Evolutionary conservation across 2,888 invertebrate species (phyloP).

Genomic region (Ophonus ardosiacus): DNA sequence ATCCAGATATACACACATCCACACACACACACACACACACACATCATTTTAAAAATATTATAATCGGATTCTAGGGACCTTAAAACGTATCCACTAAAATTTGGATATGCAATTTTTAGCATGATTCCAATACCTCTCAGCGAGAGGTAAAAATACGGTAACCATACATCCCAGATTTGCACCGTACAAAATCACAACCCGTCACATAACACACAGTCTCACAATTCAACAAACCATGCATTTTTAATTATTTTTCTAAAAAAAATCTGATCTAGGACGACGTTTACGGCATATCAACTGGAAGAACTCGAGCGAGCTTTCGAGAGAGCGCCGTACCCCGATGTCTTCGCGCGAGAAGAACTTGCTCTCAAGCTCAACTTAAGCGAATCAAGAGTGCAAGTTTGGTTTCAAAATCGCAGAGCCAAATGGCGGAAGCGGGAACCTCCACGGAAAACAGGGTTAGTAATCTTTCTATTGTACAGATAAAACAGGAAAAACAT

Average conservation of each 20-base stretch:
- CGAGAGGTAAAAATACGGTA: no score
- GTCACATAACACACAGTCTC: no score
- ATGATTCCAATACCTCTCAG: no score
- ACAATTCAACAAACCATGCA: background rate
- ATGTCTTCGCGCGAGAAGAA: constrained; percentile 96
- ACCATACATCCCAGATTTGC: no score
- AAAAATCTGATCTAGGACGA: constrained; percentile 83
- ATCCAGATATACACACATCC: no score
- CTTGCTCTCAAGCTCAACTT: constrained; percentile 93
- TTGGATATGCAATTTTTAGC: no score
- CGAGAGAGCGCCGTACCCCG: constrained; percentile 96
- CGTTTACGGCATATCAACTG: constrained; percentile 96
- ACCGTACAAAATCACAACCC: no score
- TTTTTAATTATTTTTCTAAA: background rate
- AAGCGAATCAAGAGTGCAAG: constrained; percentile 87
- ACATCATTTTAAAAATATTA: no score
- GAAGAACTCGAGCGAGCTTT: constrained; percentile 96
- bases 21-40: no score
- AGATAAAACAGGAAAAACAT: background rate
- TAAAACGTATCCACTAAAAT: no score
- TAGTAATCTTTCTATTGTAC: background rate
- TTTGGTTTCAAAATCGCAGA: constrained; percentile 94
- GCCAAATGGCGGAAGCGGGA: constrained; percentile 97
- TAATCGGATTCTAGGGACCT: no score
- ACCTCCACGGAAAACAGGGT: constrained; percentile 92